A percentile compares a stretch with the other conserved stretches of the same genome.
Evolutionary conservation across 2,113 vertebrate genomes (phyloP).

Genomic region (Coreoperca whiteheadi): DNA sequence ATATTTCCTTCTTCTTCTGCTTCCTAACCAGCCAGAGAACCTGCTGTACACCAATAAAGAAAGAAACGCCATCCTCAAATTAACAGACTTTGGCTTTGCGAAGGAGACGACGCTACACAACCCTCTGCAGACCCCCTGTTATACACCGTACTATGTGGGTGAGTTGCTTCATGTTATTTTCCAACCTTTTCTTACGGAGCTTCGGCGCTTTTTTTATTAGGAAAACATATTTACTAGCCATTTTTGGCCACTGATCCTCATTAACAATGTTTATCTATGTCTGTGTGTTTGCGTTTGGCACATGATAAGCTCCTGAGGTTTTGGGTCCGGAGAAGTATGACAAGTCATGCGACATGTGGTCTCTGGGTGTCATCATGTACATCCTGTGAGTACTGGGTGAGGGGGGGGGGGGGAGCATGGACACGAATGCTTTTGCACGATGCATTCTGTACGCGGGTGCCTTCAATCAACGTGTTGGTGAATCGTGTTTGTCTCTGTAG

Average conservation of each 20-base stretch:
- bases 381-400: constrained; percentile 93
- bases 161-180: constrained; percentile 67
- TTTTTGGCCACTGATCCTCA: constrained; percentile 13
- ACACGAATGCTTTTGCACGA: background rate
- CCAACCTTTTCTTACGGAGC: background rate
- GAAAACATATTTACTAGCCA: background rate
- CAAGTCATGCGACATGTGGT: constrained; percentile 99
- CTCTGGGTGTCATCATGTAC: constrained; percentile 98
- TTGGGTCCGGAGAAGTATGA: constrained; percentile 99
- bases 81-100: constrained; percentile 98
- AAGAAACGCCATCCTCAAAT: constrained; percentile 90
- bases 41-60: constrained; percentile 92
- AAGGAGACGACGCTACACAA: constrained; percentile 96
- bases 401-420: background rate
- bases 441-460: background rate
- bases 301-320: constrained; percentile 92
- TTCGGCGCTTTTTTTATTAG: background rate
- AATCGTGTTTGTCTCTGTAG: constrained; percentile 74
- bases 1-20: background rate
- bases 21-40: constrained; percentile 91
- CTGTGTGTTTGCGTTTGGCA: constrained; percentile 34
- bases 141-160: constrained; percentile 99
- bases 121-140: constrained; percentile 96
- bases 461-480: background rate
- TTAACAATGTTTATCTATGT: background rate